These are phyloP conservation scores for Microplitis mediator DNA, from an alignment of 1,140 invertebrate species.

Conservation along the genomic window DNA sequence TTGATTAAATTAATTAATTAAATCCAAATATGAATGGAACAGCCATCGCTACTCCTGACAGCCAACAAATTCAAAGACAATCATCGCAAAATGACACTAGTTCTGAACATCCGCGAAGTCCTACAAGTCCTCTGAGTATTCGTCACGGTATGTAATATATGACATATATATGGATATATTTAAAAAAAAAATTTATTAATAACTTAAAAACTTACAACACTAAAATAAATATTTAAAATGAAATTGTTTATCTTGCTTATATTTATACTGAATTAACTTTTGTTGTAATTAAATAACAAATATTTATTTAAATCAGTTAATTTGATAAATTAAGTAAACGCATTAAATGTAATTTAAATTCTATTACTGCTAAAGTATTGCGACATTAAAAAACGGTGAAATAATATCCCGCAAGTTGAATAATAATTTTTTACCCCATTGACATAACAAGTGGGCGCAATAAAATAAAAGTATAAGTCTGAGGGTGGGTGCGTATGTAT, in stretches of 20 bases:
- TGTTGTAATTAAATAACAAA: no score
- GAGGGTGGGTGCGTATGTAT: constrained; percentile 15
- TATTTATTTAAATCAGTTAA: no score
- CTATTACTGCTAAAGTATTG: no score
- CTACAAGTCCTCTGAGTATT: constrained; percentile 55
- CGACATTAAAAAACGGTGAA: not conserved
- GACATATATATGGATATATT: not conserved
- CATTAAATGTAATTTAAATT: no score
- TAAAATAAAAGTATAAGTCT: not conserved
- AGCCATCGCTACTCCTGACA: constrained; percentile 48
- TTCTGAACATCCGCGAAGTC: constrained; percentile 55
- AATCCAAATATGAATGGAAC: constrained; percentile 53
- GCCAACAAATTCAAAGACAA: constrained; percentile 50
- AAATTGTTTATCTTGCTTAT: not conserved
- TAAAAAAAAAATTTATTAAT: no score
- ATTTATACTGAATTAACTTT: no score
- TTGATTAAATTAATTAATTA: not conserved
- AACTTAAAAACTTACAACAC: not conserved
- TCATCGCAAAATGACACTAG: constrained; percentile 51
- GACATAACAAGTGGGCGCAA: not conserved
- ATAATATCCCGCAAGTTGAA: not conserved
- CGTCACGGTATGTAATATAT: constrained; percentile 49
- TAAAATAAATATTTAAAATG: constrained; percentile 1
- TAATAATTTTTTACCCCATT: not conserved
- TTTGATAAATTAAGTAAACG: no score